These are phyloP conservation scores for Pangasius sanitwongsei DNA, from an alignment of 2,797 vertebrate species.

Conservation along the genomic window DNA sequence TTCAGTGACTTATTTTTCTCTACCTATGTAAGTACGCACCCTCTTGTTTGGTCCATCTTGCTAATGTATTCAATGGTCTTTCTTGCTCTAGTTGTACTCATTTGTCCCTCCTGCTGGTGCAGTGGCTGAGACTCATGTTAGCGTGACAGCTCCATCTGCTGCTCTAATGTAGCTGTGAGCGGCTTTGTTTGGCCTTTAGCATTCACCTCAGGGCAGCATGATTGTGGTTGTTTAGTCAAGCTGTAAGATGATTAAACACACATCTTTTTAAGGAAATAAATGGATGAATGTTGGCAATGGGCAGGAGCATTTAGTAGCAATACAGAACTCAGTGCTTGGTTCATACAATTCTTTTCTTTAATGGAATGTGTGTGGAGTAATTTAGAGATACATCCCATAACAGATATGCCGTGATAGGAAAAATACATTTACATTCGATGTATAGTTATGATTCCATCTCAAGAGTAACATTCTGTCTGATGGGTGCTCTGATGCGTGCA, in stretches of 20 bases:
- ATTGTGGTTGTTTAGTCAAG: not conserved
- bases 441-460: not conserved
- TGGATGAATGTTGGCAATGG: not conserved
- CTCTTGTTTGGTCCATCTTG: not conserved
- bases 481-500: not conserved
- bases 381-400: not conserved
- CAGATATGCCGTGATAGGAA: too few relatives aligned
- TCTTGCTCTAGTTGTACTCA: conserved; percentile 29
- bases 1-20: not conserved
- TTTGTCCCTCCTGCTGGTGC: conserved; percentile 51
- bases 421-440: not conserved
- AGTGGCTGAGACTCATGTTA: conserved; percentile 32
- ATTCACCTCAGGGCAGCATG: conserved; percentile 1
- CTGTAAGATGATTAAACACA: not conserved
- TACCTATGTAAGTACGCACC: not conserved
- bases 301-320: not conserved
- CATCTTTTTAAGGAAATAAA: not conserved
- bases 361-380: not conserved
- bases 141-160: conserved; percentile 50
- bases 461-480: not conserved
- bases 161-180: not conserved
- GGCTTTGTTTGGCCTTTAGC: conserved; percentile 17
- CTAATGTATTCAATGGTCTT: conserved; percentile 27
- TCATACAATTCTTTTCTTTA: not conserved
- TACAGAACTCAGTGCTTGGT: not conserved